Percentiles rank a stretch among this genome's conserved stretches.
phyloP scores from a whole-genome alignment of 1,140 invertebrate species.

The Procambarus clarkii region DNA sequence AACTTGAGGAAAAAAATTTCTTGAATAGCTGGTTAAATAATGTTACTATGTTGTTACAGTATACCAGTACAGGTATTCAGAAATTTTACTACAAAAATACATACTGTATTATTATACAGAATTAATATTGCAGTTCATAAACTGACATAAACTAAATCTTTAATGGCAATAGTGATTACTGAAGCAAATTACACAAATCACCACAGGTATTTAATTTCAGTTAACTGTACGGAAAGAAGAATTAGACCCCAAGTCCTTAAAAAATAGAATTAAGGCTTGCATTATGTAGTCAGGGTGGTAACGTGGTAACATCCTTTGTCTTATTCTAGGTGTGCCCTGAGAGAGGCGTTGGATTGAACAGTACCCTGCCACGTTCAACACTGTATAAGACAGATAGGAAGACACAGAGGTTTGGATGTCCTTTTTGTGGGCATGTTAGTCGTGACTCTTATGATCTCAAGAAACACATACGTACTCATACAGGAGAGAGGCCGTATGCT shows the following conservation, averaged over 20 bases:
- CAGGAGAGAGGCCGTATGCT: slow-evolving; percentile 47
- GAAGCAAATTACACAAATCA: no score
- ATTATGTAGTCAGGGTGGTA: slow-evolving; percentile 34
- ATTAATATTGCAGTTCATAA: no score
- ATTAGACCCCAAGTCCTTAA: not conserved
- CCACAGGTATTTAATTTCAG: no score
- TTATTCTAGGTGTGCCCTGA: slow-evolving; percentile 61
- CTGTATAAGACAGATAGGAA: slow-evolving; percentile 40
- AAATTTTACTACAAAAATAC: no score
- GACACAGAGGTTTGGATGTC: slow-evolving; percentile 39
- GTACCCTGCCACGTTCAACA: slow-evolving; percentile 28
- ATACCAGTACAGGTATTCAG: no score
- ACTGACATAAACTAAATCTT: no score
- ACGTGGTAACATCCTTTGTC: slow-evolving; percentile 54
- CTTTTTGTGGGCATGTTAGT: slow-evolving; percentile 45
- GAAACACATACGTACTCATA: slow-evolving; percentile 54
- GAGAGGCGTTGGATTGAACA: slow-evolving; percentile 36
- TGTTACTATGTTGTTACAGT: no score
- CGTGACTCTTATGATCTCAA: slow-evolving; percentile 52
- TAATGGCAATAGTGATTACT: no score
- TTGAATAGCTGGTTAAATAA: no score
- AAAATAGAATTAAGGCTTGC: not conserved
- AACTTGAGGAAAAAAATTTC: no score
- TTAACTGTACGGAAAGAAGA: no score
- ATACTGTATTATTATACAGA: no score